These are phyloP conservation scores for Hyperopisus bebe DNA, from an alignment of 2,113 vertebrate species.

Conservation along the genomic window DNA sequence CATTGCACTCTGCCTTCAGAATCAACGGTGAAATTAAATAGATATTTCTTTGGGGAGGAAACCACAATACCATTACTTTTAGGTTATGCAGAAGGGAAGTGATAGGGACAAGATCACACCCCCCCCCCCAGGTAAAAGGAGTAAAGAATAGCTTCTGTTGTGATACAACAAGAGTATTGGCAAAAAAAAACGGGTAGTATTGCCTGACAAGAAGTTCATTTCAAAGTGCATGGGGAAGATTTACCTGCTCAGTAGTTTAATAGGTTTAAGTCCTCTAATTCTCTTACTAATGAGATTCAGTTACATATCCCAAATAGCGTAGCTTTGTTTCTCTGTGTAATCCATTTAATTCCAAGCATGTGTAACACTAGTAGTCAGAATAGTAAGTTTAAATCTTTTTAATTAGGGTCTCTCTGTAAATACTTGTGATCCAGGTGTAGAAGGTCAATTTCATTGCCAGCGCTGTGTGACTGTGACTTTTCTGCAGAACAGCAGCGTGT, in stretches of 20 bases:
- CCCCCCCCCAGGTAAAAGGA: background rate
- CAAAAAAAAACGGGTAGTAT: background rate
- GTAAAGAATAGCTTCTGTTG: background rate
- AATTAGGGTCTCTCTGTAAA: background rate
- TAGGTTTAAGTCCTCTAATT: background rate
- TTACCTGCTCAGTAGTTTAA: background rate
- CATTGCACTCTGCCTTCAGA: conserved; percentile 54
- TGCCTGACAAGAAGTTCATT: background rate
- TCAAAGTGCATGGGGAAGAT: background rate
- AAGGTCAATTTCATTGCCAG: background rate
- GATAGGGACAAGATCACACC: background rate
- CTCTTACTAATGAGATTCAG: background rate
- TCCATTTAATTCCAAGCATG: background rate
- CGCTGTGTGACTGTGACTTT: background rate
- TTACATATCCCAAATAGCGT: background rate
- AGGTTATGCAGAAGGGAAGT: background rate
- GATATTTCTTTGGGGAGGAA: conserved; percentile 17
- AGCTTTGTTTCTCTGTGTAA: background rate
- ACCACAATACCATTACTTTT: background rate
- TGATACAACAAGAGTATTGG: background rate
- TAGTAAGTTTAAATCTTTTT: background rate
- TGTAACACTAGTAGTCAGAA: background rate
- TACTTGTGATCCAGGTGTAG: background rate
- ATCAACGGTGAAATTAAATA: conserved; percentile 33
- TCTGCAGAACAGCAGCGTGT: background rate